Conservation (phyloP, 2,888 invertebrate genomes). For the Pollenia amentaria region DNA sequence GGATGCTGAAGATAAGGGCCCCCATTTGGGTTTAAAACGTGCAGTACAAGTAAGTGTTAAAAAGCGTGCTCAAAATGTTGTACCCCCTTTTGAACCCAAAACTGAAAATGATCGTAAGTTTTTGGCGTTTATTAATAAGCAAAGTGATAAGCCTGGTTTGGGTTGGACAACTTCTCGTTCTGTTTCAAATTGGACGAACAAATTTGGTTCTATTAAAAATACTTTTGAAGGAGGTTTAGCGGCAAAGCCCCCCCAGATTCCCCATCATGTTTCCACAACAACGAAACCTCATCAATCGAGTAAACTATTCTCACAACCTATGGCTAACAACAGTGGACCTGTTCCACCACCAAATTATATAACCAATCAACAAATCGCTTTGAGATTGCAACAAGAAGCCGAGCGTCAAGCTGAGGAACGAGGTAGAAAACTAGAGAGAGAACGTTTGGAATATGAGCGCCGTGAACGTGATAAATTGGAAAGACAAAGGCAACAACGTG, state of each 20-base stretch:
- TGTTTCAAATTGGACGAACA: conserved; percentile 90
- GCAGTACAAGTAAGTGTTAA: conserved; percentile 87
- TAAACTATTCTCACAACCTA: conserved; percentile 77
- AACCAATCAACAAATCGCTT: conserved; percentile 68
- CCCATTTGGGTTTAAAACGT: conserved; percentile 85
- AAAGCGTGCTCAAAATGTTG: conserved; percentile 84
- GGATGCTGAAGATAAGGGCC: conserved; percentile 81
- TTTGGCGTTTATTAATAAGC: conserved; percentile 91
- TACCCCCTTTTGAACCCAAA: conserved; percentile 91
- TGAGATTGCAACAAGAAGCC: conserved; percentile 73
- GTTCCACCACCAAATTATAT: conserved; percentile 54
- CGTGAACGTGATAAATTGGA: conserved; percentile 72
- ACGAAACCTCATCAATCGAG: conserved; percentile 85
- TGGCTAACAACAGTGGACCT: conserved; percentile 46
- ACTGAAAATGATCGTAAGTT: conserved; percentile 95
- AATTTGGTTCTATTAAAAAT: conserved; percentile 93
- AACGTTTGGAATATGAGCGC: conserved; percentile 77
- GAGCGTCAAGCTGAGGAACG: conserved; percentile 78
- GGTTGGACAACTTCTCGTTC: conserved; percentile 83
- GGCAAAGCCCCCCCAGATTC: conserved; percentile 84
- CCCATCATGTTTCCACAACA: conserved; percentile 78
- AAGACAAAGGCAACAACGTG: conserved; percentile 71
- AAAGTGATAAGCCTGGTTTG: conserved; percentile 86
- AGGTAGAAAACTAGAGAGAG: conserved; percentile 83
- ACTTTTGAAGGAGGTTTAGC: conserved; percentile 88